phyloP scores from a whole-genome alignment of 2,888 invertebrate species.

The Lapara coniferarum region DNA sequence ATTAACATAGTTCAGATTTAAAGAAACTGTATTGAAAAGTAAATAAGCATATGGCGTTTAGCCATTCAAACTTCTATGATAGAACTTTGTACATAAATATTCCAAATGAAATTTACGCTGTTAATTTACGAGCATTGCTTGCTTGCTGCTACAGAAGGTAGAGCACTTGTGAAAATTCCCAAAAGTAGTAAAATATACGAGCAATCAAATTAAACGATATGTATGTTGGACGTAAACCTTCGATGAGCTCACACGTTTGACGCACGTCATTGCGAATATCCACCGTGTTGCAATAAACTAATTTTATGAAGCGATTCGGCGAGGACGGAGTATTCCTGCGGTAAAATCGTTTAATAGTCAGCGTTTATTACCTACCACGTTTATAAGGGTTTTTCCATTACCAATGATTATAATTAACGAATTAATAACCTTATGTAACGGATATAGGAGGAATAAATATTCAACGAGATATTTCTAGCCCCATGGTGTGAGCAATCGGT shows the following conservation, averaged over 20 bases:
- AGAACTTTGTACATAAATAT: neutral
- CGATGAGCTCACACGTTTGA: slow-evolving; percentile 15
- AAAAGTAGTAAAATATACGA: slow-evolving; percentile 10
- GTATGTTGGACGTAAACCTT: slow-evolving; percentile 16
- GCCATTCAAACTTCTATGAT: neutral
- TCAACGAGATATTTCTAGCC: too few species aligned
- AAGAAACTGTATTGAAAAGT: neutral
- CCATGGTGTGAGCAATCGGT: too few species aligned
- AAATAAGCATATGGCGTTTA: neutral
- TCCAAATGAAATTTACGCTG: neutral
- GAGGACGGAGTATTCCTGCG: slow-evolving; percentile 13
- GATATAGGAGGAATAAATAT: too few species aligned
- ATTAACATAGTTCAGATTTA: too few species aligned
- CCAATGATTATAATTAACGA: neutral
- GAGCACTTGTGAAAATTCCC: slow-evolving; percentile 3
- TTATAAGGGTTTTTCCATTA: neutral
- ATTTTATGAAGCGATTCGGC: slow-evolving; percentile 25
- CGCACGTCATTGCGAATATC: slow-evolving; percentile 24
- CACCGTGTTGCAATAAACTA: slow-evolving; percentile 26
- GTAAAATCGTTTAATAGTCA: slow-evolving; percentile 12
- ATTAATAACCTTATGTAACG: too few species aligned
- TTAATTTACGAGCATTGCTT: neutral
- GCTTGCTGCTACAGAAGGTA: neutral
- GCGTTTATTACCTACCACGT: neutral
- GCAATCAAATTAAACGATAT: neutral